Evolutionary conservation across 2,797 vertebrate genomes (phyloP), one percentile per base, ranked within the genome.

Genomic region (Hippoglossus hippoglossus): DNA sequence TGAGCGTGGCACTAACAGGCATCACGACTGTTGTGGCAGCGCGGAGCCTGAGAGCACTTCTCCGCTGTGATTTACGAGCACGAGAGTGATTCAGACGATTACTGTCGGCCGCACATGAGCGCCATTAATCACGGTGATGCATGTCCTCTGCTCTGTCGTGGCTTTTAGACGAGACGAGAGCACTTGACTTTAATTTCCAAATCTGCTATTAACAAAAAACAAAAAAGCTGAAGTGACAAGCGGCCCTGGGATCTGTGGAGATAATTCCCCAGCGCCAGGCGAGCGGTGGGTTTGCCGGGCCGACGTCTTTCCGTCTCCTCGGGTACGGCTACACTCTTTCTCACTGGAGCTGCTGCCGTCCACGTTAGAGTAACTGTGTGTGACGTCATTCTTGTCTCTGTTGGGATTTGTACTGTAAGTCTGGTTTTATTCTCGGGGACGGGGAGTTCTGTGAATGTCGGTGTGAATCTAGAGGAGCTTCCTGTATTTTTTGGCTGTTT

Each of bases 401-500:
- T 53, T 25, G 26, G 49, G 51, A 41, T 75, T 78, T 65, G 69
- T 71, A 68, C 59, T 67, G 71, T 80, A 54, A 80, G 10, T 46
- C 63, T 59, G 12, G 41, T 41, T 24, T 21, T 18, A 18, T 47
- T 68, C 69, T 71, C 19, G 41, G 22, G 28, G 6, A 19, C 18
- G 34, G 47, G 22, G 22, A 26, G 2, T 36, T 6, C 44, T 66
- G 58, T 55, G 36, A 70, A 44, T 55, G 46, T 63, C 11, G 46
- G 71, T 47, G 18, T 34, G 50, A 28, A 12, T 63, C 19, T 67
- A 34, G 18, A 68, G 6, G 71, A 79, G 41, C 57, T 77, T 71
- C 7, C 58, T 84, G 81, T 89, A 62, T 60, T 74, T 73, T 70
- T 75, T 68, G 79, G 67, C 71, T 76, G 84, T 89, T 89, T 89